Evolutionary conservation across 1,140 invertebrate genomes (phyloP).

Genomic region (Drosophila mauritiana): DNA sequence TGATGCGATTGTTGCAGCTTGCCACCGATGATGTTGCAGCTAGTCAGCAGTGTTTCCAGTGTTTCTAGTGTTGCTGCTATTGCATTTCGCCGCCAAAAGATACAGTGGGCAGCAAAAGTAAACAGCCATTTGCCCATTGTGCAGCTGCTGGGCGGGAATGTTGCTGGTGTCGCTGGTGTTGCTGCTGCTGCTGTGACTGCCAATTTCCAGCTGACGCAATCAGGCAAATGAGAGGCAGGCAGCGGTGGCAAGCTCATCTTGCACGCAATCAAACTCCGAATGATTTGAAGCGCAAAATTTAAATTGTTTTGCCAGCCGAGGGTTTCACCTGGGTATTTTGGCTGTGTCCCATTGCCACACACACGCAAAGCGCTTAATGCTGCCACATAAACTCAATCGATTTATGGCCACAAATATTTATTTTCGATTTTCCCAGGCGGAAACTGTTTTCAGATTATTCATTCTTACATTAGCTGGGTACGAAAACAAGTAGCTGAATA

Average conservation of each 20-base stretch:
- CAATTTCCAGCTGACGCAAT: conserved; percentile 55
- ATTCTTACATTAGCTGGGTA: not conserved
- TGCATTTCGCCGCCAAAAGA: conserved; percentile 39
- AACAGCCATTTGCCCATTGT: conserved; percentile 44
- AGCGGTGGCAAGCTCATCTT: conserved; percentile 27
- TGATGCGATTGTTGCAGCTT: conserved; percentile 33
- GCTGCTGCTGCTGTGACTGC: conserved; percentile 10
- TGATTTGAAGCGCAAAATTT: conserved; percentile 74
- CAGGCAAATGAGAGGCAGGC: conserved; percentile 39
- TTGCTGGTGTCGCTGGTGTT: conserved; percentile 13
- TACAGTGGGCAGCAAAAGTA: conserved; percentile 28
- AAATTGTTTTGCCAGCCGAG: conserved; percentile 31
- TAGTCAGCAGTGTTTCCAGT: not conserved
- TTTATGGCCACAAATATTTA: conserved; percentile 5
- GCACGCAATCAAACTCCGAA: conserved; percentile 47
- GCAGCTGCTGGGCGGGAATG: conserved; percentile 39
- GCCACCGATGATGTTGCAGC: conserved; percentile 17
- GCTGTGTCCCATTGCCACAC: conserved; percentile 63
- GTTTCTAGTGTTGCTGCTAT: conserved; percentile 19
- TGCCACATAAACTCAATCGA: not conserved
- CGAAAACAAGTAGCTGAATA: not conserved
- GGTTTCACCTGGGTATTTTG: conserved; percentile 23
- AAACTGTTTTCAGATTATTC: not conserved
- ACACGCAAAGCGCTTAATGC: conserved; percentile 26
- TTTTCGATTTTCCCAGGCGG: not conserved